Conservation (phyloP, 2,888 invertebrate species). For the Cephus runcator region DNA sequence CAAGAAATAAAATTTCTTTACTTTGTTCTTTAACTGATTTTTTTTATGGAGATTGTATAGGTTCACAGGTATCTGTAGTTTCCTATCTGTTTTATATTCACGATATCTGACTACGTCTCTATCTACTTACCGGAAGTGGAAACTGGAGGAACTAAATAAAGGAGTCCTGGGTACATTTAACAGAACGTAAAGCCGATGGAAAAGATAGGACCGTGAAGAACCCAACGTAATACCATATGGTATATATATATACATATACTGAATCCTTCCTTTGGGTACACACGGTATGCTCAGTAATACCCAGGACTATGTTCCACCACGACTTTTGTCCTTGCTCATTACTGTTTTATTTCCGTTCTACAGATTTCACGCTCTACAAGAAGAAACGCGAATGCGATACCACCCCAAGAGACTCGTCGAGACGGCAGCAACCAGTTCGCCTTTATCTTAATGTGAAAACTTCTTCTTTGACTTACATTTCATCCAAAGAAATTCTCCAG, state of each 20-base stretch:
- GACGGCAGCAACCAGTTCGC: slow-evolving; percentile 1
- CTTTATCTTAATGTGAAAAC: slow-evolving; percentile 32
- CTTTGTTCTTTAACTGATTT: background rate
- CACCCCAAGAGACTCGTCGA: background rate
- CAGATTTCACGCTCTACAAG: background rate
- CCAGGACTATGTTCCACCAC: background rate
- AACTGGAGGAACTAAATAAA: background rate
- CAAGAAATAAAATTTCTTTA: too few relatives aligned
- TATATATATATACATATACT: slow-evolving; percentile 29
- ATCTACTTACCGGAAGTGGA: slow-evolving; percentile 8
- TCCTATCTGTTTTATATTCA: background rate
- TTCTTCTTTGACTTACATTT: slow-evolving; percentile 29
- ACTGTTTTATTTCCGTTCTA: background rate
- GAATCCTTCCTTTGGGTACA: background rate
- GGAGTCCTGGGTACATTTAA: background rate
- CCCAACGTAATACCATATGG: background rate
- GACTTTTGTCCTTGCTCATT: slow-evolving; percentile 1
- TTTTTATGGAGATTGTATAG: background rate
- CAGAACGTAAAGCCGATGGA: slow-evolving; percentile 6
- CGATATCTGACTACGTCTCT: background rate
- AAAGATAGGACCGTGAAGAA: background rate
- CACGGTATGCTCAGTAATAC: background rate
- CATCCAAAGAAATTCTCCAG: background rate
- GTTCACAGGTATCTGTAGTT: background rate
- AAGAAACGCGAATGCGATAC: background rate